Base-by-base conservation (phyloP, 1,140 invertebrate species). In the Cherax destructor region DNA sequence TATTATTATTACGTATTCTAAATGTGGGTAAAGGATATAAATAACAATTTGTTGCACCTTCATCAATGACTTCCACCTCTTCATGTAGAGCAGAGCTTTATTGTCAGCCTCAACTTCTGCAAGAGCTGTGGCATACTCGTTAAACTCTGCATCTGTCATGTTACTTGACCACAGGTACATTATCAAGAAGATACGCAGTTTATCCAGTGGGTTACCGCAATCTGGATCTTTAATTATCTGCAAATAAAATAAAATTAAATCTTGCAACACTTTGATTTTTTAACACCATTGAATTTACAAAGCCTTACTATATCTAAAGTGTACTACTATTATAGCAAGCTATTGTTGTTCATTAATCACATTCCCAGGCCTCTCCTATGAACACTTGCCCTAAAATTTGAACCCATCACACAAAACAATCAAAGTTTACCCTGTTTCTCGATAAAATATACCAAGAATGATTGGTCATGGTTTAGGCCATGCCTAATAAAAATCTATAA, bases 181-280 rank as follows among this genome's bases (percentile, higher is more conserved):
- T 94, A 99, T 99, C 72, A 99, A 96, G 94, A 99, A 99, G 9
- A 99, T 95, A 74, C 99, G 95, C 94, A 99, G 96, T 95, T 99
- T 99, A 94, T 99, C 99, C 93, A 99, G 97, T 0, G 97, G 95
- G 30, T 96, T 97, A 5, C 98, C 98, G 92, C 97, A 97, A 88
- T 97, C 97, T 0, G 96, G 95, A 95, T 99, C 98, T n/a, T 96
- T 95, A 76, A 99, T 95, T 16, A 98, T 95, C 92, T 99, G 97
- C 83, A 97, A 94, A 11, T 98, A 95, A 69, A 96, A 77, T 65
- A 96, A 94, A 97, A 96, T 93, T 97, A 92, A 84, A 77, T 52
- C 61, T 5, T 65, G 18, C 2, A 18, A 18, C 61, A 65, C 61
- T 16, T 16, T 65, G 13, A 65, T 65, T 21, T 65, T 56, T 13